phyloP scores from a whole-genome alignment of 2,797 vertebrate genomes.

The Nyctibius grandis region DNA sequence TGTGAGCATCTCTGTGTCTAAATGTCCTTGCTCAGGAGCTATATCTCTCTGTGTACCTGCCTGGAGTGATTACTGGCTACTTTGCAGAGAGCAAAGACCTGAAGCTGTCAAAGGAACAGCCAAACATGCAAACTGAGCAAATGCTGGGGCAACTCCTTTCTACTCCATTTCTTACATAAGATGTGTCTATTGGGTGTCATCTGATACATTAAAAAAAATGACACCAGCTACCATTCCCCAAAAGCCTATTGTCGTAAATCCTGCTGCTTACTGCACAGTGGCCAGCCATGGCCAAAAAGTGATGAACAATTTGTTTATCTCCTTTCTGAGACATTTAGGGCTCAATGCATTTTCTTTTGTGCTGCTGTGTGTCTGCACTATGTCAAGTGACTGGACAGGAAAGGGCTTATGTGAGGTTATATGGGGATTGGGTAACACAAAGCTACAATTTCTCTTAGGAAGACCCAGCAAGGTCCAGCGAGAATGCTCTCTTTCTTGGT shows the following conservation, averaged over 20 bases:
- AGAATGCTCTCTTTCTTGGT: not conserved
- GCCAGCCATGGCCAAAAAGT: not conserved
- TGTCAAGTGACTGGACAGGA: not conserved
- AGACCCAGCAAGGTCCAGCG: not conserved
- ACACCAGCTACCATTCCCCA: not conserved
- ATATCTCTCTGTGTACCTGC: not conserved
- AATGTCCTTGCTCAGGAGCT: not conserved
- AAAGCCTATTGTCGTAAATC: not conserved
- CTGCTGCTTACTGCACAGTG: not conserved
- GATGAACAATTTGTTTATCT: not conserved
- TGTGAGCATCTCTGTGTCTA: not conserved
- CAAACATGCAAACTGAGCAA: not conserved
- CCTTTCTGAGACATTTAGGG: not conserved
- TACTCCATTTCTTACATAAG: not conserved
- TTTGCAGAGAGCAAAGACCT: not conserved
- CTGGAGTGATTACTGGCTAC: not conserved
- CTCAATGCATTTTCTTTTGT: not conserved
- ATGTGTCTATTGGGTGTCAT: not conserved
- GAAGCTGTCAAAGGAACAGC: not conserved
- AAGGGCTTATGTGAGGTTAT: not conserved
- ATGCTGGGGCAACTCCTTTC: not conserved
- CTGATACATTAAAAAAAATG: not conserved
- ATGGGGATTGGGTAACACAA: not conserved
- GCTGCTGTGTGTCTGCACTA: not conserved
- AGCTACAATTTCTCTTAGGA: not conserved